Percentiles rank a stretch among this genome's conserved stretches.
These are phyloP conservation scores for Fistularia tabacaria DNA, from an alignment of 2,797 vertebrate species.

Conservation along the genomic window DNA sequence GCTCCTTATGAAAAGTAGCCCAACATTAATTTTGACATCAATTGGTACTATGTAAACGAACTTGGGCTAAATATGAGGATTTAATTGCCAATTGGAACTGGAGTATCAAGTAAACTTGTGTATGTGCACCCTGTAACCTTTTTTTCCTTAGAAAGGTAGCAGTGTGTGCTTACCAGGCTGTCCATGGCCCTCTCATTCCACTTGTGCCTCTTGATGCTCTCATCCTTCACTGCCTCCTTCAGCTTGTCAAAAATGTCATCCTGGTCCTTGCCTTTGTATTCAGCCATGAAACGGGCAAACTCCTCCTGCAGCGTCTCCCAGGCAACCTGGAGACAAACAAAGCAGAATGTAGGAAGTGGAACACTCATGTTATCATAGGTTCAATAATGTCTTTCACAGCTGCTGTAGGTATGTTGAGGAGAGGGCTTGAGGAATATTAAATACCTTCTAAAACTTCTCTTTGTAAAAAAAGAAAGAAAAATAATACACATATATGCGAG, in stretches of 20 bases:
- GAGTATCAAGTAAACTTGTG: slow-evolving; percentile 5
- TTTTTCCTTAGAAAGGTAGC: not conserved
- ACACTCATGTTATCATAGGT: slow-evolving; percentile 1
- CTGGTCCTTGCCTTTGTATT: slow-evolving; percentile 93
- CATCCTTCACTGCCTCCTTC: slow-evolving; percentile 96
- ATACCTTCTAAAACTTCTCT: not conserved
- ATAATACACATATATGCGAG: too few species aligned
- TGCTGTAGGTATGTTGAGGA: not conserved
- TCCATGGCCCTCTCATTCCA: slow-evolving; percentile 97
- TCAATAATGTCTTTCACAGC: not conserved
- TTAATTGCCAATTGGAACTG: not conserved
- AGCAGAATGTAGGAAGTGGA: slow-evolving; percentile 12
- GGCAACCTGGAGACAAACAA: slow-evolving; percentile 80
- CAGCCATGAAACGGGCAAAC: slow-evolving; percentile 97
- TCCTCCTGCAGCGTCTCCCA: slow-evolving; percentile 98
- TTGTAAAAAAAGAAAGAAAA: not conserved
- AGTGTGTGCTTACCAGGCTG: slow-evolving; percentile 83
- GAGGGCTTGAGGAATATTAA: not conserved
- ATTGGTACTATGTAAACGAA: too few species aligned
- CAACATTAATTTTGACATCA: too few species aligned
- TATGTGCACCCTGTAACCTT: slow-evolving; percentile 1
- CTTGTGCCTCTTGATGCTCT: slow-evolving; percentile 94
- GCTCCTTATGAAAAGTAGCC: too few species aligned
- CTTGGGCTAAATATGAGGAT: not conserved
- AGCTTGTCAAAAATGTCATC: slow-evolving; percentile 98